phyloP scores from a whole-genome alignment of 2,888 invertebrate species.

The Aspidiotus rigidus region DNA sequence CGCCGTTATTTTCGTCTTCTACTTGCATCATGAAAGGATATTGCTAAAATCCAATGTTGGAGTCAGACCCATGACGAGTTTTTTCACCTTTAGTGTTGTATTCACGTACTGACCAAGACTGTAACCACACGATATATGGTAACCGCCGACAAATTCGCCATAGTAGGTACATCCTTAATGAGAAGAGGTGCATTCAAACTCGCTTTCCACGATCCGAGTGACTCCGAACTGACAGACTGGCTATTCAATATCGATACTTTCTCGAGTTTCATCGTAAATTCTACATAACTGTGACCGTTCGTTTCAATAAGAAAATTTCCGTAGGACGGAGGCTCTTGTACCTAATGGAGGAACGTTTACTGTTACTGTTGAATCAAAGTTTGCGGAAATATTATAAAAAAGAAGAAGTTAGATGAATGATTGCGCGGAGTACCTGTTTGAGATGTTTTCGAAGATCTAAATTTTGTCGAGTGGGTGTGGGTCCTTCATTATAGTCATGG shows the following conservation, averaged over 20 bases:
- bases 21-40: constrained; percentile 72
- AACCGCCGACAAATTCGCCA: constrained; percentile 67
- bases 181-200: constrained; percentile 59
- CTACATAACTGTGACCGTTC: constrained; percentile 66
- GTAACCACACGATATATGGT: constrained; percentile 80
- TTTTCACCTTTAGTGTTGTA: background rate
- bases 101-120: constrained; percentile 53
- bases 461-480: constrained; percentile 58
- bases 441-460: constrained; percentile 62
- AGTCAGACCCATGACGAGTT: background rate
- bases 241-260: constrained; percentile 64
- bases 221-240: constrained; percentile 59
- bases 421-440: constrained; percentile 49
- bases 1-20: constrained; percentile 45
- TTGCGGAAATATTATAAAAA: constrained; percentile 32
- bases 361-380: background rate
- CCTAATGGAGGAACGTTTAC: constrained; percentile 36
- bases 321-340: constrained; percentile 56
- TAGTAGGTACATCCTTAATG: constrained; percentile 55
- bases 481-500: constrained; percentile 67
- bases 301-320: constrained; percentile 54
- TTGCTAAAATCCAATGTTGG: constrained; percentile 50
- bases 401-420: no score
- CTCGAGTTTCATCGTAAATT: constrained; percentile 61
- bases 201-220: constrained; percentile 68